These are phyloP conservation scores for Pocillopora meandrina DNA, from an alignment of 92 coral and sea anemone genomes.

Conservation along the genomic window DNA sequence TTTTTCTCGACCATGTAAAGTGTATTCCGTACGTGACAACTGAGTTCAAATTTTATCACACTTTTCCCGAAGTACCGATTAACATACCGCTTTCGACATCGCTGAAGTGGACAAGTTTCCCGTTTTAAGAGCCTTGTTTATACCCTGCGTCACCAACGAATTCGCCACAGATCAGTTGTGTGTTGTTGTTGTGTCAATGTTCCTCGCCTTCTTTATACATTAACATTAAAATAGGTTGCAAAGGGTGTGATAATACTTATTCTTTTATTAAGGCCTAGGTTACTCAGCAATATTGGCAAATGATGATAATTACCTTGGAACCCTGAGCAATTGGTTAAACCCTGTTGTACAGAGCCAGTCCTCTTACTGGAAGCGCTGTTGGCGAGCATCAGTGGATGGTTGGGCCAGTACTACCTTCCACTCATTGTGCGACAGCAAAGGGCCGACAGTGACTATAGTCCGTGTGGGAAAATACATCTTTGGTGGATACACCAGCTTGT, in stretches of 20 bases:
- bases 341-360: not conserved
- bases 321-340: not conserved
- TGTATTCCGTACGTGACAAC: no score
- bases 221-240: no score
- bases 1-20: no score
- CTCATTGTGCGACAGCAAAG: not conserved
- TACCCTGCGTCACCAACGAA: no score
- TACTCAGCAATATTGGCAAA: not conserved
- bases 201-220: not conserved
- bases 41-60: no score
- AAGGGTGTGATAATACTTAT: not conserved
- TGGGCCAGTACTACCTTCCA: not conserved
- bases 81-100: no score
- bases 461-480: slow-evolving; percentile 8
- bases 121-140: no score
- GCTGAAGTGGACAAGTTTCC: no score
- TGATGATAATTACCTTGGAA: not conserved
- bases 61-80: no score
- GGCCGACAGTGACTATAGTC: slow-evolving; percentile 2
- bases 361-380: slow-evolving; percentile 2
- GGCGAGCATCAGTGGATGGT: not conserved
- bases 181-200: no score
- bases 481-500: not conserved
- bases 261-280: not conserved
- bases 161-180: no score